Evolutionary conservation across 35 echinoderm and acorn worm species (phyloP).

Genomic region (Antedon bifida): DNA sequence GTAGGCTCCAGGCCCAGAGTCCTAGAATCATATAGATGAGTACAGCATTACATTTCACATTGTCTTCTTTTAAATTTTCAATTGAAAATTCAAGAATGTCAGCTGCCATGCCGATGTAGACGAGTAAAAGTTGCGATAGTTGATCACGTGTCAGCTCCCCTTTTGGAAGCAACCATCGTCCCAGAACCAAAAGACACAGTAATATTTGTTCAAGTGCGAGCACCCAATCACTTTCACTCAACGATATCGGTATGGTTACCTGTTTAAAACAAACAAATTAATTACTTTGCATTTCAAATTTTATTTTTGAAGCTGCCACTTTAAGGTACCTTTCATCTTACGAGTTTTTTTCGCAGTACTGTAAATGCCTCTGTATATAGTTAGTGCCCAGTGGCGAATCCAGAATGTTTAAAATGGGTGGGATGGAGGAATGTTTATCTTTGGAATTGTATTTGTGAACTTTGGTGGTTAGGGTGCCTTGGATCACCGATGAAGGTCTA

Average conservation of each 20-base stretch:
- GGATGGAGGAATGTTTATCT: too few relatives aligned
- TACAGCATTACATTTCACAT: slow-evolving; percentile 47
- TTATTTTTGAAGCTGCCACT: too few relatives aligned
- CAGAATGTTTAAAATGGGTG: too few relatives aligned
- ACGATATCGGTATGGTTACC: slow-evolving; percentile 21
- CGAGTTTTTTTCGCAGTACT: too few relatives aligned
- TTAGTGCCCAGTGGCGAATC: too few relatives aligned
- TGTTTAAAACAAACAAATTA: background rate
- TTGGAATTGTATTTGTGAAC: too few relatives aligned
- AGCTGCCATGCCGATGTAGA: slow-evolving; percentile 96
- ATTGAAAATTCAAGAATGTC: slow-evolving; percentile 94
- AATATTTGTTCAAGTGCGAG: slow-evolving; percentile 68
- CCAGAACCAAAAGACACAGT: slow-evolving; percentile 72
- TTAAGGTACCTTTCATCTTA: too few relatives aligned
- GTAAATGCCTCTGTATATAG: too few relatives aligned
- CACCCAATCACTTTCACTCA: slow-evolving; percentile 53
- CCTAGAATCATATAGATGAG: slow-evolving; percentile 52
- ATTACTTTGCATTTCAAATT: too few relatives aligned
- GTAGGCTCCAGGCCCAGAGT: slow-evolving; percentile 70
- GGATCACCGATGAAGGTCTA: too few relatives aligned
- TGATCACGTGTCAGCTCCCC: slow-evolving; percentile 83
- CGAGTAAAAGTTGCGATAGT: slow-evolving; percentile 82
- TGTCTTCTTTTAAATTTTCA: slow-evolving; percentile 69
- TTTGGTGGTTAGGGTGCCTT: too few relatives aligned
- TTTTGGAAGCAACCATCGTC: slow-evolving; percentile 93